Base-by-base conservation (phyloP, 37 sponge, comb jelly and placozoan genomes). In the Agelas oroides region DNA sequence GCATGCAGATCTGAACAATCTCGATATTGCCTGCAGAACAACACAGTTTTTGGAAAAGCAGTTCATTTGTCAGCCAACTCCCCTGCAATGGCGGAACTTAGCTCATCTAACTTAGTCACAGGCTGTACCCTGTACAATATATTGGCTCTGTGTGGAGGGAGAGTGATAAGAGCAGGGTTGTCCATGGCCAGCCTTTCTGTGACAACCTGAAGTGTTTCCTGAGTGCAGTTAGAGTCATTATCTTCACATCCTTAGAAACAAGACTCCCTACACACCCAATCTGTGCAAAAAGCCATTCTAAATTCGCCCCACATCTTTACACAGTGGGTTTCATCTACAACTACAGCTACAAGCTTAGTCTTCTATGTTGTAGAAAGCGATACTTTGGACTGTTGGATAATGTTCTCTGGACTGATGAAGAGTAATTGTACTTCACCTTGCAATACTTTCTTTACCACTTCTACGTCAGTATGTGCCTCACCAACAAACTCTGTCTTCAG, bases 311-410 rank as follows among this genome's bases (percentile, higher is more conserved):
- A 88, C 18, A 63, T 67, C 8, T 46, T 46, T 2, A 88, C 77
- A 39, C 89, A 88, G 70, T 87, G 89, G 15, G 89, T 77, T 64
- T 88, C 89, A 88, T 88, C 89, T 12, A 88, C 73, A 34, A 70
- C 83, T 54, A 88, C 27, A 39, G 89, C 89, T 17, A 82, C 83
- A 24, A 89, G 65, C 1, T 68, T 59, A 32, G 75, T 54, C 38
- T 68, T 76, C 71, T 79, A 91, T 18, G 1, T 1, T 28, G 80
- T 20, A 14, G 76, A 68, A 12, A 76, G 54, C n/a, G n/a, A n/a
- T n/a, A n/a, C n/a, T n/a, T n/a, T n/a, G n/a, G n/a, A n/a, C n/a
- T n/a, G n/a, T n/a, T n/a, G n/a, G 2, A 86, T 68, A 5, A 81
- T 73, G 58, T 46, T 80, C 37, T 91, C 87, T 56, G 86, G 83